Evolutionary conservation across 2,797 vertebrate species (phyloP), one percentile per base, ranked within the genome.

Genomic region (Platyrinchus mystaceus): DNA sequence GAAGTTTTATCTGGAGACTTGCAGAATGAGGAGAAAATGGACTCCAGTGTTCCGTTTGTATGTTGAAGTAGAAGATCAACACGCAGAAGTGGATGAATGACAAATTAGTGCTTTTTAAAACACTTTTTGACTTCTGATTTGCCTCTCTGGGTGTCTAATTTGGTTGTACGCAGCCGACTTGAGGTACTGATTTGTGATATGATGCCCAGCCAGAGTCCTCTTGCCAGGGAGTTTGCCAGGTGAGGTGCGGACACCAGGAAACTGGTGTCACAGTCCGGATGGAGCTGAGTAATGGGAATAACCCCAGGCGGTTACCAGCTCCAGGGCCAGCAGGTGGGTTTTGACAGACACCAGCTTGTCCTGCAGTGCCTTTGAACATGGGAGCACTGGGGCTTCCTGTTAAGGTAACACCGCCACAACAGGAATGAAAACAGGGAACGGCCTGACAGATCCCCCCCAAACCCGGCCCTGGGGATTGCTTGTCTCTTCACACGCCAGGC

Each of bases 21-120:
- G 2, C 10, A 11, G 34, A 39, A 24, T 0, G 0, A 39, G 37
- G 58, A 41, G 6, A 21, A n/a, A 24, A 21, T 5, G 0, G 9
- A 2, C 36, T 37, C 4, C 1, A 1, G 1, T 5, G 7, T 67
- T 58, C 5, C 15, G 20, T 30, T 21, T 3, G 0, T 17, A 2
- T 4, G 24, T 1, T 21, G 32, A 41, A 46, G 34, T 2, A n/a
- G 21, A 27, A 70, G 59, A 36, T 50, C 43, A 22, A 1, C 1
- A 2, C 3, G 7, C 23, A n/a, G 60, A 41, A n/a, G 6, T 7
- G 20, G 12, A 2, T 19, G 9, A 18, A 10, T 62, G 55, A 37
- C 8, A 34, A 41, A 70, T 12, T 0, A 12, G 3, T 28, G 28
- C 0, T 26, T 12, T 27, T 32, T 19, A 5, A 23, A 8, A 39